Percentiles rank a stretch among this genome's conserved stretches.
phyloP scores from a whole-genome alignment of 1,140 invertebrate genomes.

The Drosophila tani region DNA sequence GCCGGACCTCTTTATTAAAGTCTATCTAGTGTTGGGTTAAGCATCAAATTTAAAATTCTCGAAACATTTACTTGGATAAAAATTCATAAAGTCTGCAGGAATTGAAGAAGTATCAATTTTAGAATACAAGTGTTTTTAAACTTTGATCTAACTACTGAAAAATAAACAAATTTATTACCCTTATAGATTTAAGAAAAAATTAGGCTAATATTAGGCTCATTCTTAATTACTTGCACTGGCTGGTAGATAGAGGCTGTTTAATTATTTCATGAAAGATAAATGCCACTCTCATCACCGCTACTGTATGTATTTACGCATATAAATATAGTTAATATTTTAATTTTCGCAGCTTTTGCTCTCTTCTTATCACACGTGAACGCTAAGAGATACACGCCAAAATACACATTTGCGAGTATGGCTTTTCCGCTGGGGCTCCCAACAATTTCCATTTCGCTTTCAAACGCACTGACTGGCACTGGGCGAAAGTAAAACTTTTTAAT shows the following conservation, averaged over 20 bases:
- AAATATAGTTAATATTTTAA: slow-evolving; percentile 55
- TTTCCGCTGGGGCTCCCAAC: slow-evolving; percentile 18
- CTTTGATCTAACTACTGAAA: too few species aligned
- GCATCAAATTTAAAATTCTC: too few species aligned
- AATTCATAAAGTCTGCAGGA: too few species aligned
- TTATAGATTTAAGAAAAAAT: too few species aligned
- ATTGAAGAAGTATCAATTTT: too few species aligned
- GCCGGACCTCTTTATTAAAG: too few species aligned
- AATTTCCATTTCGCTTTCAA: slow-evolving; percentile 73
- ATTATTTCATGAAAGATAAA: neutral
- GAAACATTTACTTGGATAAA: too few species aligned
- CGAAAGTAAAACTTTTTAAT: slow-evolving; percentile 58
- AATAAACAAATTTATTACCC: too few species aligned
- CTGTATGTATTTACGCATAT: slow-evolving; percentile 2
- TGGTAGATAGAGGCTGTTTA: neutral
- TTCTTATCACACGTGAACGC: slow-evolving; percentile 28
- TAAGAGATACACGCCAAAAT: slow-evolving; percentile 9
- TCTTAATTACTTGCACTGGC: neutral
- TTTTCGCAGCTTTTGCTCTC: slow-evolving; percentile 46
- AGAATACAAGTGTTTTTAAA: too few species aligned
- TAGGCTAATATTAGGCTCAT: too few species aligned
- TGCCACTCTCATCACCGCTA: neutral
- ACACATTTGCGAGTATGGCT: slow-evolving; percentile 14
- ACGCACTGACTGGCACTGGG: slow-evolving; percentile 46
- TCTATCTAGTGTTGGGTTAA: too few species aligned